Conservation (phyloP, 2,113 vertebrate genomes). For the Steatornis caripensis region DNA sequence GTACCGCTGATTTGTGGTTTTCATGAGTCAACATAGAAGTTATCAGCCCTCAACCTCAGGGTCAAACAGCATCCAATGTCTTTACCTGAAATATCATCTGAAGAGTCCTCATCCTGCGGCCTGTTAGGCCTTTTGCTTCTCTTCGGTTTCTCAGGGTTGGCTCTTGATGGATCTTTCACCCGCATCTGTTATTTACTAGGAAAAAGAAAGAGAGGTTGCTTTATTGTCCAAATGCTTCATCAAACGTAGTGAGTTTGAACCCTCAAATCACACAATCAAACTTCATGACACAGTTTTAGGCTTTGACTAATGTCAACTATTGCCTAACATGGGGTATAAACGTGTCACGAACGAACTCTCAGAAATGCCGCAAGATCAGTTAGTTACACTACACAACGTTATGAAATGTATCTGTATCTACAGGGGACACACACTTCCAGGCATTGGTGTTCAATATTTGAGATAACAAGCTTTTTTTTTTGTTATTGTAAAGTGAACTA, state of each 20-base stretch:
- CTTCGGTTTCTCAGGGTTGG: slow-evolving; percentile 87
- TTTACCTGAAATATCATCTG: slow-evolving; percentile 93
- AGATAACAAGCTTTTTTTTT: neutral
- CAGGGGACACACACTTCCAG: neutral
- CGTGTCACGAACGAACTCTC: neutral
- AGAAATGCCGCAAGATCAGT: neutral
- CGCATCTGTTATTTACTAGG: slow-evolving; percentile 87
- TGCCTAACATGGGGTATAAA: neutral
- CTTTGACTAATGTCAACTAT: neutral
- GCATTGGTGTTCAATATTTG: neutral
- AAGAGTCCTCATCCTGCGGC: slow-evolving; percentile 92
- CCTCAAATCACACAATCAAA: neutral
- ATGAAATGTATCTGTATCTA: neutral
- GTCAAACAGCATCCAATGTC: neutral
- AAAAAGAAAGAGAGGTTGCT: neutral
- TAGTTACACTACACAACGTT: neutral
- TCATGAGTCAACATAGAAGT: neutral
- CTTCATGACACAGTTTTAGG: neutral
- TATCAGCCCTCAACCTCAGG: neutral
- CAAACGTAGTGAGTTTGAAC: neutral
- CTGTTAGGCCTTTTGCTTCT: slow-evolving; percentile 85
- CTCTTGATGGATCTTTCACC: slow-evolving; percentile 91
- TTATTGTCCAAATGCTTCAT: neutral
- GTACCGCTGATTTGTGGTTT: neutral
- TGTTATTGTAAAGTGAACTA: neutral